A percentile compares a stretch with the other conserved stretches of the same genome.
phyloP scores from a whole-genome alignment of 1,140 invertebrate genomes.

The Tetranychus urticae region DNA sequence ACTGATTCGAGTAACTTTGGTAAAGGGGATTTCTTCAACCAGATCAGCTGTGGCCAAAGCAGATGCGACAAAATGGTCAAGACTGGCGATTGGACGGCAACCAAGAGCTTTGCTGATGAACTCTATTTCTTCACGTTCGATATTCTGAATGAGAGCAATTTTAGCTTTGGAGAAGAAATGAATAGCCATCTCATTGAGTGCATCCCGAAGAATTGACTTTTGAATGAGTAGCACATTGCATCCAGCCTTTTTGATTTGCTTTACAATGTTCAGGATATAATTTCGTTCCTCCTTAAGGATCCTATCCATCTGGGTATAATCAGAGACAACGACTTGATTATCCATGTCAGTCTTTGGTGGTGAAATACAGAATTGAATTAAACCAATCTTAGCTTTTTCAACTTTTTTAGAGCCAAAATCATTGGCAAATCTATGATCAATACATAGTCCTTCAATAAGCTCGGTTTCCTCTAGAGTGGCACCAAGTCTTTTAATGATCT shows the following conservation, averaged over 20 bases:
- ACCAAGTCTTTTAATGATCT: slow-evolving; percentile 83
- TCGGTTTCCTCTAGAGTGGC: slow-evolving; percentile 96
- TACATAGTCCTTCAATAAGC: slow-evolving; percentile 78
- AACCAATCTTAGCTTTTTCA: slow-evolving; percentile 94
- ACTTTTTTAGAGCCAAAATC: slow-evolving; percentile 71
- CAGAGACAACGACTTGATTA: slow-evolving; percentile 82
- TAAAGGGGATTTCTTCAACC: slow-evolving; percentile 71
- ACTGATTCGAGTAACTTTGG: slow-evolving; percentile 71
- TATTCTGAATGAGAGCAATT: slow-evolving; percentile 92
- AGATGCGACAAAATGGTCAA: slow-evolving; percentile 89
- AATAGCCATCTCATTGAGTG: slow-evolving; percentile 80
- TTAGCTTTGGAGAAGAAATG: slow-evolving; percentile 99
- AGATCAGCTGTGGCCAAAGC: slow-evolving; percentile 73
- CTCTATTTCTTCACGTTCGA: slow-evolving; percentile 92
- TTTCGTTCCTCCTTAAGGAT: slow-evolving; percentile 92
- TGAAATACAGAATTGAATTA: slow-evolving; percentile 98
- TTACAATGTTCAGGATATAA: slow-evolving; percentile 95
- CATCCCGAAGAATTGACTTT: slow-evolving; percentile 93
- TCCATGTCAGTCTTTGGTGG: slow-evolving; percentile 99
- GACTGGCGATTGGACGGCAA: slow-evolving; percentile 86
- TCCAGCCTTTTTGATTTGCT: slow-evolving; percentile 93
- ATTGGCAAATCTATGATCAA: slow-evolving; percentile 56
- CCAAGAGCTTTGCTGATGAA: slow-evolving; percentile 81
- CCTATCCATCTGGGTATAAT: slow-evolving; percentile 96
- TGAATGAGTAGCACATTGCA: slow-evolving; percentile 95